A percentile compares a stretch with the other conserved stretches of the same genome.
Evolutionary conservation across 1,140 invertebrate genomes (phyloP).

Genomic region (Neomicropteryx cornuta): DNA sequence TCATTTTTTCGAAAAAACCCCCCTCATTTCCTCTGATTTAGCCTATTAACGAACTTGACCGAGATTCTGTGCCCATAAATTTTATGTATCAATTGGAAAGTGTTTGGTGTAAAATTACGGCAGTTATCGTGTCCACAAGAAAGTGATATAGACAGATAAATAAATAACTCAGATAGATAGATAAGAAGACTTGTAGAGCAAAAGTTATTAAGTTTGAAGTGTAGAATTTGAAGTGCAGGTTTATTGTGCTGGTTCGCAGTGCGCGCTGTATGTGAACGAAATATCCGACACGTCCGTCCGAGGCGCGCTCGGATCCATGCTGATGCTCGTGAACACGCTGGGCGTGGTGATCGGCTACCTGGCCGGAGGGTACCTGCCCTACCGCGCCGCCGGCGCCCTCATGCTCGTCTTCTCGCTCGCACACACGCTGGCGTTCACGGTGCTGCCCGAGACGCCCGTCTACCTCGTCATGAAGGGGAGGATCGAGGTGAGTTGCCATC

Average conservation of each 20-base stretch:
- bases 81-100: too few species aligned
- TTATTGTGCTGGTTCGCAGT: neutral
- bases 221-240: neutral
- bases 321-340: conserved; percentile 38
- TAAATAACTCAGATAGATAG: too few species aligned
- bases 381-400: conserved; percentile 32
- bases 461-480: conserved; percentile 39
- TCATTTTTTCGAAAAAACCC: too few species aligned
- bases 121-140: too few species aligned
- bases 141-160: too few species aligned
- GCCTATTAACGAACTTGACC: too few species aligned
- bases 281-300: conserved; percentile 27
- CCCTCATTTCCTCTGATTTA: too few species aligned
- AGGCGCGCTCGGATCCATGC: conserved; percentile 37
- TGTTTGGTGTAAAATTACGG: too few species aligned
- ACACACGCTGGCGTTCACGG: conserved; percentile 32
- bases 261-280: conserved; percentile 34
- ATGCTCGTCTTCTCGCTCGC: conserved; percentile 29
- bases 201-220: too few species aligned
- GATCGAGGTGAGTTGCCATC: conserved; percentile 22
- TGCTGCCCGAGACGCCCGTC: conserved; percentile 42
- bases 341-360: conserved; percentile 39
- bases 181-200: too few species aligned
- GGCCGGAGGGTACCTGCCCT: conserved; percentile 34
- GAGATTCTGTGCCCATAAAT: too few species aligned